These are phyloP conservation scores for Dasypolia templi DNA, from an alignment of 2,888 invertebrate species.

Conservation along the genomic window DNA sequence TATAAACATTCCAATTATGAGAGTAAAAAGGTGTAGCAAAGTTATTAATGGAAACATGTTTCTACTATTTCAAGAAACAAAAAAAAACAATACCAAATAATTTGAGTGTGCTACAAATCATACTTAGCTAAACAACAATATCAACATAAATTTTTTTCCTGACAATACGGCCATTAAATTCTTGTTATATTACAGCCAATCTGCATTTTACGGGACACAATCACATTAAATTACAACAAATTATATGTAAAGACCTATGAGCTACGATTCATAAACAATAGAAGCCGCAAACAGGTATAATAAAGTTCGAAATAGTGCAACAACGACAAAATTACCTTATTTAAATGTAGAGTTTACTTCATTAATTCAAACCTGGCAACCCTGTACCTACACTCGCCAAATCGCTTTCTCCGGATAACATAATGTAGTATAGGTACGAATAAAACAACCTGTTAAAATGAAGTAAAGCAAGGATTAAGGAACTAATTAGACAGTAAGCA, in stretches of 20 bases:
- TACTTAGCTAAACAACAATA: constrained; percentile 2
- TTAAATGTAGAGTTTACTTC: constrained; percentile 22
- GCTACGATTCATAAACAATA: constrained; percentile 47
- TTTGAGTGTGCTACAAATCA: neutral
- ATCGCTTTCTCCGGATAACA: constrained; percentile 51
- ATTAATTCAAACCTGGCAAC: constrained; percentile 45
- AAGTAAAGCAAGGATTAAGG: constrained; percentile 46
- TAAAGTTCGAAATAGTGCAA: constrained; percentile 49
- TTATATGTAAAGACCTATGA: constrained; percentile 21
- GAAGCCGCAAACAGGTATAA: constrained; percentile 41
- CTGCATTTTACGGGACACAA: constrained; percentile 6
- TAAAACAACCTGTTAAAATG: constrained; percentile 29
- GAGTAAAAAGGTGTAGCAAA: neutral
- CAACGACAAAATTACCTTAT: constrained; percentile 46
- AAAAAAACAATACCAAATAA: neutral
- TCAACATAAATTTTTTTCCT: constrained; percentile 11
- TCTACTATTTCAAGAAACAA: neutral
- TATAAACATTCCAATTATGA: neutral
- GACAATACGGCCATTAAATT: constrained; percentile 16
- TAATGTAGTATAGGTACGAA: constrained; percentile 13
- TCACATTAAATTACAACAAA: constrained; percentile 37
- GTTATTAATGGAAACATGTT: neutral
- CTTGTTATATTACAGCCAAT: constrained; percentile 19
- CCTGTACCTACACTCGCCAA: constrained; percentile 16
- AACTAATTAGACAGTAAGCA: constrained; percentile 69